A percentile compares a stretch with the other conserved stretches of the same genome.
phyloP scores from a whole-genome alignment of 2,113 vertebrate species.

The Smithornis capensis region DNA sequence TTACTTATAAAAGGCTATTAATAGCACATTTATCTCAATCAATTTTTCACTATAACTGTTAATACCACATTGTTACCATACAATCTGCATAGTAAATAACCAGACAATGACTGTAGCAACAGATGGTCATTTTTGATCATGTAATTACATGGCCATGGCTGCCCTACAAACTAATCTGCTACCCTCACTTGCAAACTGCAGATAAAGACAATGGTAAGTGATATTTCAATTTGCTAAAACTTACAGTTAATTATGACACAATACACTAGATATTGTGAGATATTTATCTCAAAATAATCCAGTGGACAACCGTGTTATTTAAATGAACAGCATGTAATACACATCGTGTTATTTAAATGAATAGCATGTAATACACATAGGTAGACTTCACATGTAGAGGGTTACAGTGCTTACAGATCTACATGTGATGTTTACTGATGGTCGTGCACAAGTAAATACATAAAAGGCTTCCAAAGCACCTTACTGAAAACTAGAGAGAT shows the following conservation, averaged over 20 bases:
- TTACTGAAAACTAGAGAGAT: background rate
- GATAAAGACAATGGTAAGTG: background rate
- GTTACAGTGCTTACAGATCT: background rate
- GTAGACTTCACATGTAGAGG: background rate
- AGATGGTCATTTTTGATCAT: conserved; percentile 48
- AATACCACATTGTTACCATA: conserved; percentile 9
- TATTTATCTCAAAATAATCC: background rate
- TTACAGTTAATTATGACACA: background rate
- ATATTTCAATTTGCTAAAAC: background rate
- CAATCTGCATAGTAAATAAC: conserved; percentile 39
- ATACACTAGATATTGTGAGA: background rate
- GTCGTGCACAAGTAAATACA: background rate
- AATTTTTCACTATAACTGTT: conserved; percentile 44
- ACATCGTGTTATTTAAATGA: too few species aligned
- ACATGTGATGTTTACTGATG: background rate
- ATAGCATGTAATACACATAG: background rate
- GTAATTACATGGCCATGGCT: conserved; percentile 16
- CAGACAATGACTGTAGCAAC: conserved; percentile 6
- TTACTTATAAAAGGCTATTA: conserved; percentile 28
- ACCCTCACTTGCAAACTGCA: conserved; percentile 6
- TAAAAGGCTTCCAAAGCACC: background rate
- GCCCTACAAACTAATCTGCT: conserved; percentile 35
- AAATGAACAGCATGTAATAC: too few species aligned
- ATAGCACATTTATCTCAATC: conserved; percentile 50
- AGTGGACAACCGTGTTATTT: background rate